A percentile compares a stretch with the other conserved stretches of the same genome.
Conservation (phyloP, 2,888 invertebrate genomes). For the Pandemis corylana region DNA sequence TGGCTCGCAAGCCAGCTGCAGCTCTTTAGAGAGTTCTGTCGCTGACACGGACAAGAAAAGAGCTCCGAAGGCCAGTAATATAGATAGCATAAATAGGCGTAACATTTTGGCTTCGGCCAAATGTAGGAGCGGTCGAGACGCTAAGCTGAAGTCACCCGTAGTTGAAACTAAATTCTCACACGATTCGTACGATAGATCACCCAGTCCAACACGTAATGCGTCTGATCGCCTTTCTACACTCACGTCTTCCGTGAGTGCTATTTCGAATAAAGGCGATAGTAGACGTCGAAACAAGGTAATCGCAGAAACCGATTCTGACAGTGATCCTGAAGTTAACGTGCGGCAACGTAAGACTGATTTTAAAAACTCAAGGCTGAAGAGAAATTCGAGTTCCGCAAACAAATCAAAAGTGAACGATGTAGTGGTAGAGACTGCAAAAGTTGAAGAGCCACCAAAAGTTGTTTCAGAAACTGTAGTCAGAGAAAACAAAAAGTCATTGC, state of each 20-base stretch:
- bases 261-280: constrained; percentile 81
- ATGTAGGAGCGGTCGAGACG: constrained; percentile 92
- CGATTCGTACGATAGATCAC: constrained; percentile 80
- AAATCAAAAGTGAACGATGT: constrained; percentile 72
- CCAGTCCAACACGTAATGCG: constrained; percentile 78
- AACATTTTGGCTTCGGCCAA: constrained; percentile 95
- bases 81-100: constrained; percentile 93
- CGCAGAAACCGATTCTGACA: constrained; percentile 75
- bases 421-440: constrained; percentile 62
- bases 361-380: constrained; percentile 77
- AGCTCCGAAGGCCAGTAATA: constrained; percentile 91
- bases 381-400: constrained; percentile 72
- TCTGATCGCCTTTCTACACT: constrained; percentile 84
- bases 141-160: constrained; percentile 88
- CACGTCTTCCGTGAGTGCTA: constrained; percentile 81
- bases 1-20: constrained; percentile 89
- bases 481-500: constrained; percentile 69
- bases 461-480: constrained; percentile 71
- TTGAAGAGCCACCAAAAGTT: constrained; percentile 66
- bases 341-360: constrained; percentile 78
- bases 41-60: constrained; percentile 87
- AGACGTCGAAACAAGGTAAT: constrained; percentile 79
- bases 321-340: constrained; percentile 72
- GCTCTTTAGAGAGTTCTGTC: constrained; percentile 87
- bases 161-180: constrained; percentile 90